A percentile compares a stretch with the other conserved stretches of the same genome.
Conservation (phyloP, 2,888 invertebrate species). For the Andrena camellia region DNA sequence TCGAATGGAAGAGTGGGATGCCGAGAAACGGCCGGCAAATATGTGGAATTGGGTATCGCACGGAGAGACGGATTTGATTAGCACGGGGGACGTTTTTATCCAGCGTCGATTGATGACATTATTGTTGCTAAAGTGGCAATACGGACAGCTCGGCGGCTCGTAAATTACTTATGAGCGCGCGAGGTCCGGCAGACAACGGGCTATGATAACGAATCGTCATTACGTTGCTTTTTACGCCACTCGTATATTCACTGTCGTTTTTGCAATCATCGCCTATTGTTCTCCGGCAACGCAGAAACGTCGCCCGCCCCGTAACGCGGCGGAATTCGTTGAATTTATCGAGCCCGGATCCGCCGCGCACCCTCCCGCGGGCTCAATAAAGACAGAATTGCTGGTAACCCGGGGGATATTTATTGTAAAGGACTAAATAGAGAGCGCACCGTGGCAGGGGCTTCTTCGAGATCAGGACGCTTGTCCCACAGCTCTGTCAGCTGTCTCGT, state of each 20-base stretch:
- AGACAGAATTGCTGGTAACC: constrained; percentile 3
- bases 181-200: neutral
- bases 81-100: constrained; percentile 29
- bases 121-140: constrained; percentile 43
- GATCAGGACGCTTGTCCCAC: neutral
- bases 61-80: constrained; percentile 29
- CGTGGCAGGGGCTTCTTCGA: neutral
- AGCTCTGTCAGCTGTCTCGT: neutral
- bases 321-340: constrained; percentile 44
- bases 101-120: constrained; percentile 27
- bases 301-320: constrained; percentile 8
- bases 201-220: constrained; percentile 50
- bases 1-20: constrained; percentile 11
- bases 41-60: constrained; percentile 23
- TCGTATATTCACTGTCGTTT: constrained; percentile 35
- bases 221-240: constrained; percentile 41
- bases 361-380: constrained; percentile 19
- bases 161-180: constrained; percentile 31
- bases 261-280: constrained; percentile 58
- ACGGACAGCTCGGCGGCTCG: constrained; percentile 21
- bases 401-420: neutral
- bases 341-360: constrained; percentile 16
- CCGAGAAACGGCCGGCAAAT: constrained; percentile 6
- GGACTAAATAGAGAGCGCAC: neutral
- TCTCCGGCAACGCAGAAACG: constrained; percentile 15